Evolutionary conservation across 37 sponge, comb jelly and placozoan genomes (phyloP).

Genomic region (Aplysina aerophoba): DNA sequence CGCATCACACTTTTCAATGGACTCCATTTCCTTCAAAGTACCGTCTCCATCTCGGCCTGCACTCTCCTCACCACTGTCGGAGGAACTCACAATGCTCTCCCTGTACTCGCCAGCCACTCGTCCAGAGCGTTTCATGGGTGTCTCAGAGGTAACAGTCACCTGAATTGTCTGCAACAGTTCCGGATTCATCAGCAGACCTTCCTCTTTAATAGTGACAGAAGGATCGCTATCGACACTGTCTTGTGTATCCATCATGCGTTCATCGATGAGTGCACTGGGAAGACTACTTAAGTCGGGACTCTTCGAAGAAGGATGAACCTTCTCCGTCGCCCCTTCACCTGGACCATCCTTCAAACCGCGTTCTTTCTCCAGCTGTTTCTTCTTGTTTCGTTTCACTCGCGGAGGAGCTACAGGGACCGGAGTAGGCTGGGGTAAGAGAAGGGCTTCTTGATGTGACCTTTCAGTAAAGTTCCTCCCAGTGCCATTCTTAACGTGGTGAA

Average conservation of each 20-base stretch:
- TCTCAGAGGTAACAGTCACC: slow-evolving; percentile 26
- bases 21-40: no score
- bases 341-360: no score
- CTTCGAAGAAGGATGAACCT: no score
- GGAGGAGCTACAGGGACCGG: slow-evolving; percentile 13
- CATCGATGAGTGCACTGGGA: no score
- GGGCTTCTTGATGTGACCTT: background rate
- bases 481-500: background rate
- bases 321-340: no score
- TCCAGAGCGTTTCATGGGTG: slow-evolving; percentile 13
- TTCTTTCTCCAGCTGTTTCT: background rate
- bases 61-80: background rate
- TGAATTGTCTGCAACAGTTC: slow-evolving; percentile 11
- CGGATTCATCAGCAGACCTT: slow-evolving; percentile 13
- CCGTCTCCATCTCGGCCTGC: no score
- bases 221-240: background rate
- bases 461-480: background rate
- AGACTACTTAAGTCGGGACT: no score
- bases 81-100: background rate
- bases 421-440: no score
- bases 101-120: background rate
- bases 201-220: slow-evolving; percentile 22
- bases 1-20: no score
- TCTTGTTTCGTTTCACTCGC: background rate
- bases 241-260: no score